These are phyloP conservation scores for Indri indri DNA, from an alignment of 2,113 vertebrate species.

Conservation along the genomic window DNA sequence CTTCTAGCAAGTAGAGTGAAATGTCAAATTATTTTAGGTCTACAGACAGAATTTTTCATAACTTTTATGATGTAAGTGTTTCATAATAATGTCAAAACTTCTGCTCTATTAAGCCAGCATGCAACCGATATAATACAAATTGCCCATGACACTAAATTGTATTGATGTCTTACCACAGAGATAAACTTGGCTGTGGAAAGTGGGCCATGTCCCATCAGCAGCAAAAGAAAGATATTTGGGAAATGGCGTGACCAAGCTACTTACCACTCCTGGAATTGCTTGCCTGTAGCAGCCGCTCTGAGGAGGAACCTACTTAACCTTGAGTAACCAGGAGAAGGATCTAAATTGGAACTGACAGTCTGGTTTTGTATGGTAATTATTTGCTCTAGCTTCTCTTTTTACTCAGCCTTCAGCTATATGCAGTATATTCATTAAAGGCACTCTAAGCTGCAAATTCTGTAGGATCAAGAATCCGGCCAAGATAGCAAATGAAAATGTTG, in stretches of 20 bases:
- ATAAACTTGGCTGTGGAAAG: conserved; percentile 49
- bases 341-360: conserved; percentile 61
- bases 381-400: conserved; percentile 40
- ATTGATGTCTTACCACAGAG: conserved; percentile 55
- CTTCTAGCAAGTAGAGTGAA: conserved; percentile 56
- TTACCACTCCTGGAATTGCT: background rate
- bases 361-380: conserved; percentile 63
- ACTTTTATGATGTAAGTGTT: conserved; percentile 63
- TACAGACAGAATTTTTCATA: conserved; percentile 55
- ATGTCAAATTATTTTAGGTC: conserved; percentile 73
- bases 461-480: background rate
- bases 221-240: conserved; percentile 31
- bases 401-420: background rate
- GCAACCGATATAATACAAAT: conserved; percentile 57
- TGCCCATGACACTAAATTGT: conserved; percentile 25
- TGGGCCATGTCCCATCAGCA: background rate
- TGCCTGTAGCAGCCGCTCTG: background rate
- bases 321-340: background rate
- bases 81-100: conserved; percentile 73
- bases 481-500: conserved; percentile 26
- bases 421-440: background rate
- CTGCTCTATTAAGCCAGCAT: conserved; percentile 53
- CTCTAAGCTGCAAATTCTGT: background rate
- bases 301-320: conserved; percentile 48
- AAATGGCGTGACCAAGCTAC: conserved; percentile 16